Base-by-base conservation (phyloP, 2,888 invertebrate genomes). In the Caenorhabditis plicata region DNA sequence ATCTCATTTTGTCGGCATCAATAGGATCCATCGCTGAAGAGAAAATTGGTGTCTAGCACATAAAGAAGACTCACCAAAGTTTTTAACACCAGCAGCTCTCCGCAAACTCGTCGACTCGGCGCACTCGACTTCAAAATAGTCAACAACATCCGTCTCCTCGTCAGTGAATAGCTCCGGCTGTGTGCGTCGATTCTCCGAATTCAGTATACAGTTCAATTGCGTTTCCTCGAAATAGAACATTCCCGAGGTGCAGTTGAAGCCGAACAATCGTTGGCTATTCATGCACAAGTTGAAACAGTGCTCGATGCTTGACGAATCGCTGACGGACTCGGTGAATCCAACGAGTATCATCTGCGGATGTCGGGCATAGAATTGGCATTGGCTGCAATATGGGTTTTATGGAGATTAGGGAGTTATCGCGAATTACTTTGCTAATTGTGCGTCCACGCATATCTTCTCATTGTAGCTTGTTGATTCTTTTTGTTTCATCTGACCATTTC, bases 221-320 rank as follows among this genome's bases (percentile, higher is more conserved):
- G 63, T 58, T 47, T 80, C 80, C 71, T 80, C 78, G 49, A 81
- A 80, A 57, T 80, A 80, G 44, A 71, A 80, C 80, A 80, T 80
- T 39, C 81, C 80, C 15, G 74, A 74, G 31, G 67, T 65, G 41
- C 81, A 80, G 27, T 64, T 63, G 64, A 80, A 81, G 5, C 80
- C 80, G 48, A 72, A 80, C 19, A 77, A 38, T 22, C 70, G 58
- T 29, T 65, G 63, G 33, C 78, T 73, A 50, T 80, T 81, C 31
- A 80, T 50, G 50, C 80, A 80, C 15, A 72, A 74, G 51, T 80
- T 75, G 43, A 80, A 77, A 57, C 80, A 80, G 27, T 80, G 72
- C 44, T 80, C 80, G 45, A 80, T 72, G 1, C 65, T 63, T n/a
- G 74, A 51, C 8, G 80, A 70, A 42, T 81, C 80, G 7, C 75